phyloP scores from a whole-genome alignment of 2,797 vertebrate genomes.

The Xenops minutus region DNA sequence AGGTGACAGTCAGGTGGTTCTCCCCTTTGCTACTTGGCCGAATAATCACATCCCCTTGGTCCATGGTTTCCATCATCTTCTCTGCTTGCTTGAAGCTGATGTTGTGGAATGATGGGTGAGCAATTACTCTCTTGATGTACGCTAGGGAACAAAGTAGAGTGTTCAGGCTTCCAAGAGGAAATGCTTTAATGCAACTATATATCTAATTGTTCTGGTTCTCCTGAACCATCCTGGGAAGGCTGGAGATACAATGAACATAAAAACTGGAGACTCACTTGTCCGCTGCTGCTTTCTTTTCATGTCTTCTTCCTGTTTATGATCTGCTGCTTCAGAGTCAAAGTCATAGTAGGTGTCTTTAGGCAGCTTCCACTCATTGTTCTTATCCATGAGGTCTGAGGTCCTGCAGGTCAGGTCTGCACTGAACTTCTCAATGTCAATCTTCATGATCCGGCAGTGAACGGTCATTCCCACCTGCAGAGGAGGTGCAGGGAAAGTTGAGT shows the following conservation, averaged over 20 bases:
- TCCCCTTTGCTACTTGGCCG: constrained; percentile 98
- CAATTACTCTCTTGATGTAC: constrained; percentile 97
- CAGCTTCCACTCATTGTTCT: constrained; percentile 97
- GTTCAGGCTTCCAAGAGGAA: background rate
- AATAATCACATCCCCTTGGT: constrained; percentile 97
- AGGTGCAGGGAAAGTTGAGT: background rate
- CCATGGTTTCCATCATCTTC: constrained; percentile 99
- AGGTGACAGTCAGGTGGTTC: constrained; percentile 97
- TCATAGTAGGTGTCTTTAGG: constrained; percentile 98
- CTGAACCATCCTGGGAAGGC: background rate
- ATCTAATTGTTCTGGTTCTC: background rate
- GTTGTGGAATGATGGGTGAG: constrained; percentile 98
- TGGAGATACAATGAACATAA: background rate
- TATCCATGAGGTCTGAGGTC: constrained; percentile 95
- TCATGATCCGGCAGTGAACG: constrained; percentile 98
- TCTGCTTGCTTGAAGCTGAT: constrained; percentile 99
- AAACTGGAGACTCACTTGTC: constrained; percentile 84
- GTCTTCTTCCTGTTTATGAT: constrained; percentile 93
- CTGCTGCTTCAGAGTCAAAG: constrained; percentile 92
- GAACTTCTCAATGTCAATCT: constrained; percentile 99
- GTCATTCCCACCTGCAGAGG: constrained; percentile 93
- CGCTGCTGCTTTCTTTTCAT: constrained; percentile 94
- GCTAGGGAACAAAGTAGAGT: constrained; percentile 72
- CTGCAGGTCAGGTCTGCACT: constrained; percentile 97
- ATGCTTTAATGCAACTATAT: background rate